phyloP scores from a whole-genome alignment of 2,888 invertebrate species.

The Drosophila glabriapex region DNA sequence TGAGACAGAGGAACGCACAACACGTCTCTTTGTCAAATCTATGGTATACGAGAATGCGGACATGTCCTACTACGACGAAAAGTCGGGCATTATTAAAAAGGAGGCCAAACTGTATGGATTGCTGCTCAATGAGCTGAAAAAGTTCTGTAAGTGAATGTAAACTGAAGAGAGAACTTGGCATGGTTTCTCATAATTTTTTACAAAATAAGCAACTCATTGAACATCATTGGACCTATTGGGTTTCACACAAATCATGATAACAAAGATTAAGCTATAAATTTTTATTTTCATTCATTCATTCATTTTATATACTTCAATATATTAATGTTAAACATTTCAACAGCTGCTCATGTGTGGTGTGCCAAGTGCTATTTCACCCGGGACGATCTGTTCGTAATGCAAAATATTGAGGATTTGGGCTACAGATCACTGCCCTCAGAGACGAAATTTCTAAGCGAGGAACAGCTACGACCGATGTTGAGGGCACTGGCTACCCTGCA shows the following conservation, averaged over 20 bases:
- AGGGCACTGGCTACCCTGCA: slow-evolving; percentile 84
- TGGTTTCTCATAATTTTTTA: not conserved
- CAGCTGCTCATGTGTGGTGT: slow-evolving; percentile 75
- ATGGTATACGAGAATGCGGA: slow-evolving; percentile 66
- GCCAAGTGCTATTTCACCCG: slow-evolving; percentile 83
- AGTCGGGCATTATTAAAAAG: slow-evolving; percentile 67
- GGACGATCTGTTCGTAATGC: slow-evolving; percentile 84
- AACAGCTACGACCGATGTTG: slow-evolving; percentile 82
- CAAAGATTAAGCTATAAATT: not conserved
- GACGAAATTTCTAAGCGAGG: slow-evolving; percentile 67
- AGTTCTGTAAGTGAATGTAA: slow-evolving; percentile 65
- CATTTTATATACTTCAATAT: not conserved
- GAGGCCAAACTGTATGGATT: slow-evolving; percentile 69
- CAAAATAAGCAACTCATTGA: not conserved
- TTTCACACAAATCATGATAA: not conserved
- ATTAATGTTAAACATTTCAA: not conserved
- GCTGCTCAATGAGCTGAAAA: slow-evolving; percentile 68
- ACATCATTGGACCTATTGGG: not conserved
- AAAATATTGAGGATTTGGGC: slow-evolving; percentile 83
- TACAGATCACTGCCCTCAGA: slow-evolving; percentile 59
- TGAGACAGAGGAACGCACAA: slow-evolving; percentile 37
- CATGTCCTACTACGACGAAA: slow-evolving; percentile 58
- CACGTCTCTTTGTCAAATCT: slow-evolving; percentile 76
- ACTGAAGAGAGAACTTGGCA: not conserved
- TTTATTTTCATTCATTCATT: not conserved